Evolutionary conservation across 2,797 vertebrate genomes (phyloP).

Genomic region (Staurois parvus): DNA sequence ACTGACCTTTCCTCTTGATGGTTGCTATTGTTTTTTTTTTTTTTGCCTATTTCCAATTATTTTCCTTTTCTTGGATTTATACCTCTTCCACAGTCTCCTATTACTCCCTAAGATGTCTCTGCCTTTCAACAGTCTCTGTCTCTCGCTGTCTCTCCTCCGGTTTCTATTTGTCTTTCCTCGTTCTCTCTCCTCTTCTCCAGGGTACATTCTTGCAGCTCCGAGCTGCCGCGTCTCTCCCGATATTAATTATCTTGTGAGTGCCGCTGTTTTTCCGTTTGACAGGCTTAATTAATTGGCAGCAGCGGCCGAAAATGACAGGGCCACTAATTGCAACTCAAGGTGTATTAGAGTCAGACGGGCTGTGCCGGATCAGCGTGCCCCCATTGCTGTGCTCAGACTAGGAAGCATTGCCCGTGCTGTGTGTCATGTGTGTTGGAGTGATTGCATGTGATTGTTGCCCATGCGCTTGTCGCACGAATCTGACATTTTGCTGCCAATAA

Average conservation of each 20-base stretch:
- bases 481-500: conserved; percentile 73
- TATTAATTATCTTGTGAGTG: conserved; percentile 91
- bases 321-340: conserved; percentile 88
- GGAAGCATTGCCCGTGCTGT: conserved; percentile 65
- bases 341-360: conserved; percentile 77
- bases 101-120: conserved; percentile 17
- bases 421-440: conserved; percentile 73
- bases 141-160: conserved; percentile 23
- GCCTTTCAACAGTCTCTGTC: conserved; percentile 35
- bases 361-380: conserved; percentile 72
- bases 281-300: conserved; percentile 87
- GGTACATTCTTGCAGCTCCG: conserved; percentile 60
- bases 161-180: conserved; percentile 55
- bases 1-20: neutral
- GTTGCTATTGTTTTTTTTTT: neutral
- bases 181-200: conserved; percentile 50
- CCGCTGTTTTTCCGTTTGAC: conserved; percentile 80
- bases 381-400: conserved; percentile 63
- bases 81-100: conserved; percentile 7
- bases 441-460: conserved; percentile 67
- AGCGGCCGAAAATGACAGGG: conserved; percentile 86
- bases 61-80: neutral
- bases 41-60: conserved; percentile 56
- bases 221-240: conserved; percentile 79
- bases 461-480: conserved; percentile 50